Conservation (phyloP, 2,888 invertebrate genomes). For the Lycaena phlaeas region DNA sequence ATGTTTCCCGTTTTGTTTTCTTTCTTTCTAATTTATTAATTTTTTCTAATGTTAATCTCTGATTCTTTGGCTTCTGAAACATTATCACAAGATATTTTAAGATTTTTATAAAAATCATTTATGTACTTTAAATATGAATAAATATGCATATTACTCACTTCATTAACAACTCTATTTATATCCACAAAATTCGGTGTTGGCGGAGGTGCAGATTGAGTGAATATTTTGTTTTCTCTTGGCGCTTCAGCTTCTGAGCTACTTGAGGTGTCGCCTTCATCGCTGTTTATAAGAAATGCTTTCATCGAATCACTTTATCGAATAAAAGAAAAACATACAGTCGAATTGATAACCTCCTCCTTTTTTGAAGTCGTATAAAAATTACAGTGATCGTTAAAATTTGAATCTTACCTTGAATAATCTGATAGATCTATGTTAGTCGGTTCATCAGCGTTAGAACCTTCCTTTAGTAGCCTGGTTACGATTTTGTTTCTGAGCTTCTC, state of each 20-base stretch:
- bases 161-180: conserved; percentile 39
- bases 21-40: conserved; percentile 55
- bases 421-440: conserved; percentile 89
- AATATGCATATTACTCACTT: conserved; percentile 41
- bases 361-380: too few species aligned
- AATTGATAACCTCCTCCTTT: too few species aligned
- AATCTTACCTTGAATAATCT: conserved; percentile 85
- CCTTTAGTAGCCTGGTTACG: conserved; percentile 82
- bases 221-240: conserved; percentile 64
- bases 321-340: too few species aligned
- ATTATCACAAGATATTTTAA: not conserved
- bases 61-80: conserved; percentile 45
- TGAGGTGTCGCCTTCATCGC: conserved; percentile 86
- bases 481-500: conserved; percentile 86
- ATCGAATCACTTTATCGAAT: conserved; percentile 10
- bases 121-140: not conserved
- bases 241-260: conserved; percentile 78
- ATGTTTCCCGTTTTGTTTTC: conserved; percentile 67
- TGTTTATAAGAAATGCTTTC: conserved; percentile 31
- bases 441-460: conserved; percentile 91
- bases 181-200: conserved; percentile 77
- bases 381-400: too few species aligned
- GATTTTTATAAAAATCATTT: too few species aligned
- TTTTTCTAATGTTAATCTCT: conserved; percentile 53
- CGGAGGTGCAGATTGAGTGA: conserved; percentile 75